Evolutionary conservation across 2,888 invertebrate genomes (phyloP).

Genomic region (Chloroclysta siterata): DNA sequence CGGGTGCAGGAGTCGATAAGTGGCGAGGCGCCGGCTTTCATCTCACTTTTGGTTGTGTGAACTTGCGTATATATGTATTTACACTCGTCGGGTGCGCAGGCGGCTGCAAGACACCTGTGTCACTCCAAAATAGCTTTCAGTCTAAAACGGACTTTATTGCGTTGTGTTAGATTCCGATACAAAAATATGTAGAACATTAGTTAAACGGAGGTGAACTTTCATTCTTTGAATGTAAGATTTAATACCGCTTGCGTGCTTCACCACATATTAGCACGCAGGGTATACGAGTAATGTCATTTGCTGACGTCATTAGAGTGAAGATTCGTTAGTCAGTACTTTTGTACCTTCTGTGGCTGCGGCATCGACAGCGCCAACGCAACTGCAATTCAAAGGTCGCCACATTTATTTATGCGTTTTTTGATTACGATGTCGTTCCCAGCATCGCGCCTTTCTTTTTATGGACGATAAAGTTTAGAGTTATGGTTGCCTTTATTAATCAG

Average conservation of each 20-base stretch:
- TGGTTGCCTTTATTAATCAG: constrained; percentile 30
- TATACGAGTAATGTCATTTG: neutral
- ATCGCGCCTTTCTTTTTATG: constrained; percentile 49
- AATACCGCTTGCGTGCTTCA: neutral
- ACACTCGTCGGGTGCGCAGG: constrained; percentile 58
- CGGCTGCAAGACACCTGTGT: constrained; percentile 39
- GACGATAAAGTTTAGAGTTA: constrained; percentile 39
- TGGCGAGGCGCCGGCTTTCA: constrained; percentile 78
- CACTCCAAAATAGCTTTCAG: constrained; percentile 12
- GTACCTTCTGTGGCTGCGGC: constrained; percentile 38
- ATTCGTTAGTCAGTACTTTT: constrained; percentile 4
- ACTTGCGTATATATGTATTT: constrained; percentile 58
- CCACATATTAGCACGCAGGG: neutral
- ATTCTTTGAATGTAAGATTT: neutral
- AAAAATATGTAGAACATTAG: neutral
- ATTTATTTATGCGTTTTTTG: constrained; percentile 57
- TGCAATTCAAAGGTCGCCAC: constrained; percentile 57
- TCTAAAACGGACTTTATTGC: constrained; percentile 13
- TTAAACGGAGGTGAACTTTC: neutral
- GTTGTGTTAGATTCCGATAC: neutral
- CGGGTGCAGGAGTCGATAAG: constrained; percentile 77
- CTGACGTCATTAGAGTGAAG: neutral
- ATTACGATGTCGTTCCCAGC: constrained; percentile 52
- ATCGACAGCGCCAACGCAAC: constrained; percentile 55
- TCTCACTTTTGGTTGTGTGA: constrained; percentile 61